Base-by-base conservation (phyloP, 92 coral and sea anemone species). In the Virgularia gustaviana region DNA sequence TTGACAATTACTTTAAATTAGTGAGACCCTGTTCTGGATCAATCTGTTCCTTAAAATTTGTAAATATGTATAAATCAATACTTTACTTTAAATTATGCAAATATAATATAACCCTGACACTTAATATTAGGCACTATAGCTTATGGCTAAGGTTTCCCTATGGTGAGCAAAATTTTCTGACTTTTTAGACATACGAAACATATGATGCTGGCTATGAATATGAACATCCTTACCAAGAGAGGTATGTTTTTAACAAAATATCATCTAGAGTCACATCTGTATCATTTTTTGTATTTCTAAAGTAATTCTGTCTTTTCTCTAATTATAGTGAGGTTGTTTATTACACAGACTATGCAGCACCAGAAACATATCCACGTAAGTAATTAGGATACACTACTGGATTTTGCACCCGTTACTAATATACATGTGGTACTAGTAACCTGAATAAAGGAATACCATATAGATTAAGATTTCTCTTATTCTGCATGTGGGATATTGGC, bases 221-320 rank as follows among this genome's bases (percentile, higher is more conserved):
- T 55, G 97, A 91, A 57, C 92, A 90, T 28, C 87, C 90, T 4
- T 91, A 89, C 77, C 88, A 92, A 11, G 97, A 91, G 49, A 96
- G 85, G 97, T 91, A 77, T 79, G 88, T 81, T 31, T 30, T 74
- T 59, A 57, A 34, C 49, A 0, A 28, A 30, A 19, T 23, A 28
- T 52, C 37, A 1, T 20, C 33, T 8, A 4, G 24, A 36, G 13
- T 16, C 25, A 55, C 38, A 12, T 6, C 28, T 34, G 23, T 27
- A 49, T 45, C 18, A 25, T 63, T 25, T 54, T 12, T 65, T 65
- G 2, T 63, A 15, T 33, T 41, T 47, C 23, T 76, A 34, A 49
- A 65, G 63, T 10, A 29, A 22, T 1, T 27, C 33, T 1, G 33
- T 27, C 67, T 35, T n/a, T 20, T 54, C 7, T 18, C 33, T 33